These are phyloP conservation scores for Panurus biarmicus DNA, from an alignment of 2,113 vertebrate species.

Conservation along the genomic window DNA sequence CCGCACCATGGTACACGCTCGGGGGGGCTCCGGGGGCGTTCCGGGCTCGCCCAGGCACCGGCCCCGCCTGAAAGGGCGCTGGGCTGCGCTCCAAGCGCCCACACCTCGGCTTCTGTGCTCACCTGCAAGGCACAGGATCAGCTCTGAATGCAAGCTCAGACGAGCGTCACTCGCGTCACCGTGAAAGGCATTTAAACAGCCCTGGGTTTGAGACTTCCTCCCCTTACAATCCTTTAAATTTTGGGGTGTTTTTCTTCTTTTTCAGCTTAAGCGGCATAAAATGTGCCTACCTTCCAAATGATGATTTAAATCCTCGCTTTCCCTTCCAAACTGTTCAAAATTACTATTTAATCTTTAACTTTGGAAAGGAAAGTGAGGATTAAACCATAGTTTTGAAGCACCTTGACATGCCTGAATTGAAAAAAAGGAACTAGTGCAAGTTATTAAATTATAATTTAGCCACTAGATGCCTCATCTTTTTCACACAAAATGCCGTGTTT, in stretches of 20 bases:
- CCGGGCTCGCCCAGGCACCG: not conserved
- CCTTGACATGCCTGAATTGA: not conserved
- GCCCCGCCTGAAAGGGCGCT: not conserved
- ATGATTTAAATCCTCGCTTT: not conserved
- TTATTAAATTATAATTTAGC: not conserved
- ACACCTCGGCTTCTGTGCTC: not conserved
- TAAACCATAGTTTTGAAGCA: not conserved
- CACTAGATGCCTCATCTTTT: not conserved
- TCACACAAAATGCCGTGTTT: not conserved
- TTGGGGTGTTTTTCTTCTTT: too few species aligned
- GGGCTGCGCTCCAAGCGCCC: not conserved
- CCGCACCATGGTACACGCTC: slow-evolving; percentile 98
- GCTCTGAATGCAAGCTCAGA: not conserved
- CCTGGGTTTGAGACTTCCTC: too few species aligned
- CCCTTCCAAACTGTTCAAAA: not conserved
- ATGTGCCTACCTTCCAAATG: too few species aligned
- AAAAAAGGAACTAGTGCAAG: not conserved
- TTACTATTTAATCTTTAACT: not conserved
- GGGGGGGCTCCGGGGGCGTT: too few species aligned
- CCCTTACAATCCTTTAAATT: too few species aligned
- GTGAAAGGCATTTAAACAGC: not conserved
- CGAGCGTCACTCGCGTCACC: not conserved
- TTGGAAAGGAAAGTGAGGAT: not conserved
- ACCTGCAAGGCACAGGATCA: not conserved
- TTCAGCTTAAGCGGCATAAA: too few species aligned